A percentile compares a stretch with the other conserved stretches of the same genome.
Conservation (phyloP, 2,797 vertebrate genomes). For the Caiman crocodilus region DNA sequence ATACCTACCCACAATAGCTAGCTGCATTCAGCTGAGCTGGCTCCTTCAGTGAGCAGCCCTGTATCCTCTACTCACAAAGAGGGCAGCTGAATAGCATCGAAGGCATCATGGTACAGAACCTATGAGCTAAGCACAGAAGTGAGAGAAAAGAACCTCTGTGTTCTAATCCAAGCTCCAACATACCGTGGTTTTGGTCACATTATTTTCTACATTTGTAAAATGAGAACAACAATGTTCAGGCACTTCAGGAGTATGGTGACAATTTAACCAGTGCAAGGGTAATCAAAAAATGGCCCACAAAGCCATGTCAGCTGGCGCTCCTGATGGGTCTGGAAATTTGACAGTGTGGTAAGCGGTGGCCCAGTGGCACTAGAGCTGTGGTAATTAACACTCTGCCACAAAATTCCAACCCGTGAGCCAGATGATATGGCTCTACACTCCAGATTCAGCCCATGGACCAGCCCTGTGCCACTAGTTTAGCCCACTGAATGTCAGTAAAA, state of each 20-base stretch:
- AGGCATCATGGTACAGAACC: background rate
- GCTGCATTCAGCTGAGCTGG: background rate
- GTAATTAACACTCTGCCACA: no score
- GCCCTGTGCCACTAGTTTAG: no score
- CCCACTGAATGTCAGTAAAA: rapidly evolving
- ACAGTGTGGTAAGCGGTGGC: no score
- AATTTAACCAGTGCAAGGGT: background rate
- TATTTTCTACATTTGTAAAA: background rate
- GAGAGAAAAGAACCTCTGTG: background rate
- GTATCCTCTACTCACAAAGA: background rate
- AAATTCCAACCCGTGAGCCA: no score
- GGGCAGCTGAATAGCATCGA: background rate
- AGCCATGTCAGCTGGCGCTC: no score
- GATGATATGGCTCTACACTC: no score
- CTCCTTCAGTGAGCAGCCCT: background rate
- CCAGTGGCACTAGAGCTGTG: no score
- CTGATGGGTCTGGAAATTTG: no score
- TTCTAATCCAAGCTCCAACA: background rate
- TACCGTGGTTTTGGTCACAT: background rate
- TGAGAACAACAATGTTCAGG: background rate
- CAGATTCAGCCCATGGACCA: no score
- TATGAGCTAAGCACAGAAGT: background rate
- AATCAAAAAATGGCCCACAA: no score
- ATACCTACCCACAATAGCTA: rapidly evolving
- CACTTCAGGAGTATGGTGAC: background rate